phyloP scores from a whole-genome alignment of 2,113 vertebrate species.

The Scartelaos histophorus region DNA sequence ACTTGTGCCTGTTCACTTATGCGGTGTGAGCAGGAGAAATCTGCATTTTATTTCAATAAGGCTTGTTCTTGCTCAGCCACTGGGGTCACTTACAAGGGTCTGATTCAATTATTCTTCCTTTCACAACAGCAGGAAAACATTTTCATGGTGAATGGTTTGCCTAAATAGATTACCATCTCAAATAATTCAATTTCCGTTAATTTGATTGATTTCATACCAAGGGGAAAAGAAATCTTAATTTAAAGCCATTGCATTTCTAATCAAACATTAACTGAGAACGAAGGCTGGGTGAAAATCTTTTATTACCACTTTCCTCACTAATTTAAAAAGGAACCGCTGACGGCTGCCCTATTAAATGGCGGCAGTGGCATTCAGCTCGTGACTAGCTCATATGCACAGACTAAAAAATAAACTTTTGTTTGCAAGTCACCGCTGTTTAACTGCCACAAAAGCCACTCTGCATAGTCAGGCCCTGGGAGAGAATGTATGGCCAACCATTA shows the following conservation, averaged over 20 bases:
- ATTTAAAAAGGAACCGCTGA: constrained; percentile 69
- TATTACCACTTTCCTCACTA: constrained; percentile 59
- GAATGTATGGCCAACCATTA: constrained; percentile 61
- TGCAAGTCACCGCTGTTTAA: not conserved
- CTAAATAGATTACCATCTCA: constrained; percentile 74
- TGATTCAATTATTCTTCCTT: constrained; percentile 72
- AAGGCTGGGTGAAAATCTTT: constrained; percentile 58
- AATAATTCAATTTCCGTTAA: constrained; percentile 75
- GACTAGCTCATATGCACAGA: constrained; percentile 13
- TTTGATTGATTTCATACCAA: constrained; percentile 75
- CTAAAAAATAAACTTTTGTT: constrained; percentile 27
- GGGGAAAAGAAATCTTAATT: constrained; percentile 66
- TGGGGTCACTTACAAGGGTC: constrained; percentile 67
- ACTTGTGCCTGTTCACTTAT: constrained; percentile 17
- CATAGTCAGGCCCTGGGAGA: constrained; percentile 22
- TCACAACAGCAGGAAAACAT: constrained; percentile 72
- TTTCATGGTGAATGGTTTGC: constrained; percentile 73
- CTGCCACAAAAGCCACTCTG: constrained; percentile 12
- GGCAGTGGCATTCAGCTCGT: constrained; percentile 26
- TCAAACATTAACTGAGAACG: constrained; percentile 68
- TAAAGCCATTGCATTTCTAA: constrained; percentile 74
- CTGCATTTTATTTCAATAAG: constrained; percentile 50
- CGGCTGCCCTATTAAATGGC: constrained; percentile 52
- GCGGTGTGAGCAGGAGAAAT: constrained; percentile 24
- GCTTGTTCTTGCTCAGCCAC: constrained; percentile 50